Conservation (phyloP, 2,113 vertebrate genomes). For the Protobothrops flavoviridis region DNA sequence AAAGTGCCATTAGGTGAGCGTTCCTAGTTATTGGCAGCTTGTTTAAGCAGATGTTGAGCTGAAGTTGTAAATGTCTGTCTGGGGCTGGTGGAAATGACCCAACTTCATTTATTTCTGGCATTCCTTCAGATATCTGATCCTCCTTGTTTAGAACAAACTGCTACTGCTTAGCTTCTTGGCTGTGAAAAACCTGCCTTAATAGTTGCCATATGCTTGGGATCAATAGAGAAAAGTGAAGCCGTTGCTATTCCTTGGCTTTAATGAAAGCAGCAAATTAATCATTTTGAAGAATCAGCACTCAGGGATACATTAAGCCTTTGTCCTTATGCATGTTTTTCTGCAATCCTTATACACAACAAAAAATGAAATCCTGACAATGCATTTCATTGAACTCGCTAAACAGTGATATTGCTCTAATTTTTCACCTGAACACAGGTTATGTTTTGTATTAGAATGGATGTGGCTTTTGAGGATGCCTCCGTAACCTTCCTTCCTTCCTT, state of each 20-base stretch:
- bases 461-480: not conserved
- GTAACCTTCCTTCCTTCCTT: not conserved
- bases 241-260: constrained; percentile 15
- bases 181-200: constrained; percentile 11
- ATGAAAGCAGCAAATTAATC: constrained; percentile 14
- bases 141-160: constrained; percentile 13
- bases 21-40: not conserved
- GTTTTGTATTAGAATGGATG: not conserved
- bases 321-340: constrained; percentile 6
- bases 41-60: constrained; percentile 2
- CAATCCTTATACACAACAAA: not conserved
- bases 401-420: not conserved
- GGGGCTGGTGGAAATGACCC: not conserved
- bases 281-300: constrained; percentile 22
- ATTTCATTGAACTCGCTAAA: not conserved
- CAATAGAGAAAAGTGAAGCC: constrained; percentile 6
- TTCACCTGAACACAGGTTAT: not conserved
- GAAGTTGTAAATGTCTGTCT: constrained; percentile 3
- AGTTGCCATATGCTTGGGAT: not conserved
- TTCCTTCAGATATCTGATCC: not conserved
- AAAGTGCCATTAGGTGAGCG: not conserved
- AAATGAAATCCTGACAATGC: not conserved
- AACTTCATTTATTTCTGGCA: not conserved
- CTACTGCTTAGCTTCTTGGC: constrained; percentile 19
- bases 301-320: not conserved